phyloP scores from a whole-genome alignment of 1,140 invertebrate genomes.

The Kradibia gibbosae region DNA sequence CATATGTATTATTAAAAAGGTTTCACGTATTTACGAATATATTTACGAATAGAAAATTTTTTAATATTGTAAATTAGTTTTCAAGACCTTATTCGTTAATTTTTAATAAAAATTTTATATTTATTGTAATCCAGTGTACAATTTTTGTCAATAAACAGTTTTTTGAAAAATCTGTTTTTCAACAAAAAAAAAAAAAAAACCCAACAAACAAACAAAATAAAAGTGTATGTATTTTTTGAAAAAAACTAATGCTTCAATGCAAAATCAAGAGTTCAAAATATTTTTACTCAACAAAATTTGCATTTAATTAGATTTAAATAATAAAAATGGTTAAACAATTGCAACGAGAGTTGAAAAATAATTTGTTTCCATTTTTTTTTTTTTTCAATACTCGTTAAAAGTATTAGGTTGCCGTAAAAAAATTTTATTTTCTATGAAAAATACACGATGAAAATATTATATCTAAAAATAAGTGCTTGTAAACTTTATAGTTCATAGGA shows the following conservation, averaged over 20 bases:
- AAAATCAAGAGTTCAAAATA: too few relatives aligned
- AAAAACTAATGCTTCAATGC: too few relatives aligned
- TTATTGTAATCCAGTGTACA: neutral
- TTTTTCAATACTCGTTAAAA: neutral
- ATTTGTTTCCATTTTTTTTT: neutral
- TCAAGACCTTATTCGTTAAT: neutral
- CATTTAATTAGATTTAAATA: neutral
- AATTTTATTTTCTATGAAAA: neutral
- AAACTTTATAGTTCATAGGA: neutral
- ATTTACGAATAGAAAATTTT: neutral
- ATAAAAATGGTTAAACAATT: neutral
- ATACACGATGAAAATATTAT: neutral
- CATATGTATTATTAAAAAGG: neutral
- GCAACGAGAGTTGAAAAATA: neutral
- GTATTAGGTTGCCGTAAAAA: neutral
- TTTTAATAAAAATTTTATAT: neutral
- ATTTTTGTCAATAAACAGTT: neutral
- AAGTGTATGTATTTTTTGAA: too few relatives aligned
- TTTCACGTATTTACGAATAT: neutral
- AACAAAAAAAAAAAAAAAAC: too few relatives aligned
- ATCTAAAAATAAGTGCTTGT: neutral
- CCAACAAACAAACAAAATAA: too few relatives aligned
- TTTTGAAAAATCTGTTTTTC: neutral
- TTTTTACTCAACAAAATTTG: too few relatives aligned
- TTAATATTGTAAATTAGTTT: slow-evolving; percentile 15